Conservation (phyloP, 2,888 invertebrate species). For the Drosophila barbarae region DNA sequence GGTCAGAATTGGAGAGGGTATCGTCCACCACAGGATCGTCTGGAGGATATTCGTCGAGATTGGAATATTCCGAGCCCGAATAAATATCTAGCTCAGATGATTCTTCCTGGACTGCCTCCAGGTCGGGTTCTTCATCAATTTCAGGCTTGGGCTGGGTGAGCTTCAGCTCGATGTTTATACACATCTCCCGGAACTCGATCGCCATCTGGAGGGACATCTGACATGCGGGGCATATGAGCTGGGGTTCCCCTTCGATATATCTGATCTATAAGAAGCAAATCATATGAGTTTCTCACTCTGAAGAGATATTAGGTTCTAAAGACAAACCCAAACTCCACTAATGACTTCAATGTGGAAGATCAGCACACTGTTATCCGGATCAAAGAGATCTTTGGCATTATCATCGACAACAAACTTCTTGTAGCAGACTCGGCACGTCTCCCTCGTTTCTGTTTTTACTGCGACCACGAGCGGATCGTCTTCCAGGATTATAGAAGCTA, state of each 20-base stretch:
- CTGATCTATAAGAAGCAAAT: conserved; percentile 36
- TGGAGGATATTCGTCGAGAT: background rate
- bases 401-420: conserved; percentile 12
- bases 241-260: conserved; percentile 15
- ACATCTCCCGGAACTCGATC: conserved; percentile 54
- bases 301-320: no score
- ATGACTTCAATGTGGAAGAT: conserved; percentile 62
- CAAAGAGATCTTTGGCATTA: conserved; percentile 42
- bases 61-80: background rate
- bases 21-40: background rate
- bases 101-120: background rate
- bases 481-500: background rate
- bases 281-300: background rate
- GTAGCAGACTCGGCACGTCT: conserved; percentile 54
- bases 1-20: background rate
- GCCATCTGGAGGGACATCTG: conserved; percentile 32
- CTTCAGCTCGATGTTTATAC: conserved; percentile 50
- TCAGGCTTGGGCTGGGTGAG: conserved; percentile 6
- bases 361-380: conserved; percentile 50
- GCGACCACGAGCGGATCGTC: conserved; percentile 46
- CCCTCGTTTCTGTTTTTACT: background rate
- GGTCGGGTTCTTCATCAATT: background rate
- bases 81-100: background rate
- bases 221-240: conserved; percentile 44
- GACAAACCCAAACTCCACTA: conserved; percentile 60